phyloP scores from a whole-genome alignment of 2,797 vertebrate genomes.

The Philypnodon macrostomus region DNA sequence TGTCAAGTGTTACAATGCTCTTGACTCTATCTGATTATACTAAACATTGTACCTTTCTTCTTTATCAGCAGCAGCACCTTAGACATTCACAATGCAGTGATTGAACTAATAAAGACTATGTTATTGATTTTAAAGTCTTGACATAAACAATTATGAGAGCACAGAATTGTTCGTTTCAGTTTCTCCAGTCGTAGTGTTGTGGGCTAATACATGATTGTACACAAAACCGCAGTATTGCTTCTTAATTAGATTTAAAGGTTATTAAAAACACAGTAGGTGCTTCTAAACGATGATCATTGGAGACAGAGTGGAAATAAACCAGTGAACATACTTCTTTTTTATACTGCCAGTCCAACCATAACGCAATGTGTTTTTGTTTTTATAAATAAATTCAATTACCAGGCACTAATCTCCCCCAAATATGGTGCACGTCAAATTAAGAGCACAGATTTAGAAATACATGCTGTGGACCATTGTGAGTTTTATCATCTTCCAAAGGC shows the following conservation, averaged over 20 bases:
- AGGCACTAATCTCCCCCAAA: constrained; percentile 48
- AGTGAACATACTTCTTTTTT: constrained; percentile 63
- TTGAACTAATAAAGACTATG: constrained; percentile 52
- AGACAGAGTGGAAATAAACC: constrained; percentile 66
- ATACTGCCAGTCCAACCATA: constrained; percentile 59
- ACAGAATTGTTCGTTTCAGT: constrained; percentile 50
- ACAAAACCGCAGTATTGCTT: constrained; percentile 71
- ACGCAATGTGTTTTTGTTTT: constrained; percentile 69
- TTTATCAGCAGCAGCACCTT: constrained; percentile 29
- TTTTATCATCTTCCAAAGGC: constrained; percentile 69
- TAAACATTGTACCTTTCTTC: constrained; percentile 36
- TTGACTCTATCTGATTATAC: constrained; percentile 20
- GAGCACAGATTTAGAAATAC: constrained; percentile 59
- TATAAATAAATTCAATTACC: constrained; percentile 69
- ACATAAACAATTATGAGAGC: constrained; percentile 39
- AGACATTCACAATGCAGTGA: constrained; percentile 30
- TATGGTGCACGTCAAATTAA: constrained; percentile 65
- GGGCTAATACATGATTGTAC: constrained; percentile 58
- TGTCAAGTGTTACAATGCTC: constrained; percentile 53
- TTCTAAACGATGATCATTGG: constrained; percentile 75
- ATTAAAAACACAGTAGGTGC: constrained; percentile 80
- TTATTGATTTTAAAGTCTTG: constrained; percentile 66
- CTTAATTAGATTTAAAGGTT: constrained; percentile 79
- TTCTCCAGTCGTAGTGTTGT: constrained; percentile 54
- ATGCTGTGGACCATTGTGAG: constrained; percentile 55